Evolutionary conservation across 2,113 vertebrate species (phyloP).

Genomic region (Ameiurus melas): DNA sequence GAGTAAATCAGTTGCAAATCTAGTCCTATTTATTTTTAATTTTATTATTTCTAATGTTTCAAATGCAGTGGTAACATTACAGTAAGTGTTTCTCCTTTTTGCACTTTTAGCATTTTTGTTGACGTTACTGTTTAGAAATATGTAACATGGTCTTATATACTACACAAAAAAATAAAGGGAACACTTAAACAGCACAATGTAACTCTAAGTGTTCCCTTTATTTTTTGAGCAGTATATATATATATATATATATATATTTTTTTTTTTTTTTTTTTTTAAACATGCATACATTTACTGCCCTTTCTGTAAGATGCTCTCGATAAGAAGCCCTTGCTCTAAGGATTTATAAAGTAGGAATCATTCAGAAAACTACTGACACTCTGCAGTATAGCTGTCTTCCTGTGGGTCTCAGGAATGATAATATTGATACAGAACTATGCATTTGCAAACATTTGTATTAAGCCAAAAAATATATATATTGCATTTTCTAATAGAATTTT

Average conservation of each 20-base stretch:
- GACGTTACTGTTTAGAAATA: background rate
- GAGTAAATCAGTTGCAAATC: background rate
- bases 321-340: background rate
- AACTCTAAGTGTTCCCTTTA: too few species aligned
- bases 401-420: background rate
- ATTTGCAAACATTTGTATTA: background rate
- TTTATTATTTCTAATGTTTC: background rate
- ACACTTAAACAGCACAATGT: too few species aligned
- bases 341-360: background rate
- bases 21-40: background rate
- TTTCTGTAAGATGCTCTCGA: background rate
- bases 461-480: background rate
- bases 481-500: background rate
- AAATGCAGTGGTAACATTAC: background rate
- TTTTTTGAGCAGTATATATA: too few species aligned
- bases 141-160: background rate
- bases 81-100: background rate
- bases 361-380: background rate
- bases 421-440: background rate
- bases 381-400: background rate
- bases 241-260: background rate
- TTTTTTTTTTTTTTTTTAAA: background rate
- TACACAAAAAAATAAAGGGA: too few species aligned
- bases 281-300: background rate
- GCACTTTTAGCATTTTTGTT: background rate